phyloP scores from a whole-genome alignment of 2,888 invertebrate species.

The Arctia plantaginis region DNA sequence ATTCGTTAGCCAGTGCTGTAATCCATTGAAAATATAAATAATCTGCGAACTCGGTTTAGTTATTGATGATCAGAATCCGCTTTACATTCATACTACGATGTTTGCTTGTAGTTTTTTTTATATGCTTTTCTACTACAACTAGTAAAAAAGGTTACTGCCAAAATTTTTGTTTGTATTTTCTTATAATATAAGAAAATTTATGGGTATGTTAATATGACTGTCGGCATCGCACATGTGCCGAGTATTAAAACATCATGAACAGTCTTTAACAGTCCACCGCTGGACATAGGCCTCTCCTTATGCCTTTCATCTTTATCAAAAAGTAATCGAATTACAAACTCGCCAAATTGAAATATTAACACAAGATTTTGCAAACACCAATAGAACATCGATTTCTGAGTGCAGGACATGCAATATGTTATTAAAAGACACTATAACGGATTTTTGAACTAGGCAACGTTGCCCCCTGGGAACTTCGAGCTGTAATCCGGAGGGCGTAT shows the following conservation, averaged over 20 bases:
- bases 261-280: too few relatives aligned
- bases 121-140: not conserved
- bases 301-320: too few relatives aligned
- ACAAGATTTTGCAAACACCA: not conserved
- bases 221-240: not conserved
- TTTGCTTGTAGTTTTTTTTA: not conserved
- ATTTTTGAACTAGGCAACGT: not conserved
- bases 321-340: not conserved
- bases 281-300: too few relatives aligned
- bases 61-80: not conserved
- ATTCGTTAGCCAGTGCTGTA: conserved; percentile 36
- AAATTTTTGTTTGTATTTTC: too few relatives aligned
- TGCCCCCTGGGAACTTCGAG: conserved; percentile 1
- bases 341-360: not conserved
- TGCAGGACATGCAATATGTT: not conserved
- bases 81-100: not conserved
- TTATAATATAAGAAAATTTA: too few relatives aligned
- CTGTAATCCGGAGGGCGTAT: conserved; percentile 15
- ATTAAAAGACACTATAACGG: not conserved
- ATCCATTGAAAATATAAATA: conserved; percentile 29
- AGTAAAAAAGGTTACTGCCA: not conserved
- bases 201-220: not conserved
- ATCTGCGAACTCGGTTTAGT: not conserved
- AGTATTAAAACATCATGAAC: too few relatives aligned
- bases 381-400: not conserved